A percentile compares a stretch with the other conserved stretches of the same genome.
phyloP scores from a whole-genome alignment of 2,888 invertebrate genomes.

The Augochlorella aurata region DNA sequence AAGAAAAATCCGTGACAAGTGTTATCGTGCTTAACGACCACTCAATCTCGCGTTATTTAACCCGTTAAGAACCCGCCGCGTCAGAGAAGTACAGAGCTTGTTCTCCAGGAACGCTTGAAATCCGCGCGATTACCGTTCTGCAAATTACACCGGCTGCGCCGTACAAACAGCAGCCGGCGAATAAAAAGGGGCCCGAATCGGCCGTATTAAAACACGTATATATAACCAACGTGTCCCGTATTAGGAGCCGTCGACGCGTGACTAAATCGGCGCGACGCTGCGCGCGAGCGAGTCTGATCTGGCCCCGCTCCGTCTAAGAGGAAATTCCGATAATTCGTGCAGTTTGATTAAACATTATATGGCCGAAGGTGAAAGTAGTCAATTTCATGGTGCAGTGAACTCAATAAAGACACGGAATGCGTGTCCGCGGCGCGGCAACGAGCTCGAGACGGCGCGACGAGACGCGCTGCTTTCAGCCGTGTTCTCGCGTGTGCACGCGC shows the following conservation, averaged over 20 bases:
- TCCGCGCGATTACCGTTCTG: not conserved
- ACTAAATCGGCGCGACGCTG: constrained; percentile 47
- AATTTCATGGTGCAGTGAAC: constrained; percentile 69
- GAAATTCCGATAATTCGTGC: constrained; percentile 61
- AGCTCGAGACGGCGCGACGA: constrained; percentile 22
- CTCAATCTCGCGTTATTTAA: constrained; percentile 5
- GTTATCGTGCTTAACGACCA: not conserved
- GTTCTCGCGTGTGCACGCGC: not conserved
- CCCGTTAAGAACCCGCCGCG: not conserved
- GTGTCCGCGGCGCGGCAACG: constrained; percentile 37
- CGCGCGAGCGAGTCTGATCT: not conserved
- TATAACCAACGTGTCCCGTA: constrained; percentile 10
- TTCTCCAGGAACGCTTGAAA: not conserved
- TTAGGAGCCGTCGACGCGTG: constrained; percentile 40
- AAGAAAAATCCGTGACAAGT: not conserved
- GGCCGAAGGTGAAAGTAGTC: constrained; percentile 64
- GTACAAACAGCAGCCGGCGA: not conserved
- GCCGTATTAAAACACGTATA: constrained; percentile 5
- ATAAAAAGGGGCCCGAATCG: constrained; percentile 1
- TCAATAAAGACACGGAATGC: constrained; percentile 61
- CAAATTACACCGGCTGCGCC: not conserved
- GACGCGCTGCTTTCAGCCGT: not conserved
- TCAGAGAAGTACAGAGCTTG: not conserved
- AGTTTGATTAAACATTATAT: constrained; percentile 65
- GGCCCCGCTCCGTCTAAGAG: constrained; percentile 22